Evolutionary conservation across 2,113 vertebrate genomes (phyloP).

Genomic region (Jacana jacana): DNA sequence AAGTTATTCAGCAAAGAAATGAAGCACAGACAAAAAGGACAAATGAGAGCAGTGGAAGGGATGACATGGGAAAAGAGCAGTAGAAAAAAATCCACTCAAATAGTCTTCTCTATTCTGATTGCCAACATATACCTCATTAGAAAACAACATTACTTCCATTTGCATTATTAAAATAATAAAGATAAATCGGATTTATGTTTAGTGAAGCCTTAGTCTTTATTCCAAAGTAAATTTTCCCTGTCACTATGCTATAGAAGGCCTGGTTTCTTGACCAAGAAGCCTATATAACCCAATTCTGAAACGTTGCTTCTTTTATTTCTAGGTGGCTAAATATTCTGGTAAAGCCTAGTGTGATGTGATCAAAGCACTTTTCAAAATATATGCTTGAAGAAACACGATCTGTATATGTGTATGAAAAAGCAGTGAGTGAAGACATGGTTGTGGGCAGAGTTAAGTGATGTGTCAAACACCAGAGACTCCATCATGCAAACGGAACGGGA

Average conservation of each 20-base stretch:
- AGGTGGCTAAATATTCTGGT: background rate
- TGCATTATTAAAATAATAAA: background rate
- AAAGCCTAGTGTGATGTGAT: background rate
- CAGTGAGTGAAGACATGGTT: background rate
- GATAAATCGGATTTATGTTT: background rate
- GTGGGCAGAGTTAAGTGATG: background rate
- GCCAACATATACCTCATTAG: background rate
- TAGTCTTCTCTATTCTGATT: background rate
- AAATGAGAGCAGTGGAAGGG: background rate
- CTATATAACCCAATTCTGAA: background rate
- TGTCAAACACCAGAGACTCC: background rate
- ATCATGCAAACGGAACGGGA: background rate
- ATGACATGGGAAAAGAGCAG: background rate
- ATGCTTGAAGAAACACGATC: background rate
- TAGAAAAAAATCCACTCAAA: background rate
- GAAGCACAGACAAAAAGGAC: background rate
- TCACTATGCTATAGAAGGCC: background rate
- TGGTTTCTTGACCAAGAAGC: background rate
- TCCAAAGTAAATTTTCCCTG: conserved; percentile 7
- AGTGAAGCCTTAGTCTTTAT: conserved; percentile 8
- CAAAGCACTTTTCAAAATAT: background rate
- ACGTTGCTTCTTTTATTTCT: background rate
- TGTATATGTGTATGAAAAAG: background rate
- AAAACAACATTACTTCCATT: conserved; percentile 15
- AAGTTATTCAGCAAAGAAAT: conserved; percentile 20